Evolutionary conservation across 2,888 invertebrate genomes (phyloP).

Genomic region (Craniophora ligustri): DNA sequence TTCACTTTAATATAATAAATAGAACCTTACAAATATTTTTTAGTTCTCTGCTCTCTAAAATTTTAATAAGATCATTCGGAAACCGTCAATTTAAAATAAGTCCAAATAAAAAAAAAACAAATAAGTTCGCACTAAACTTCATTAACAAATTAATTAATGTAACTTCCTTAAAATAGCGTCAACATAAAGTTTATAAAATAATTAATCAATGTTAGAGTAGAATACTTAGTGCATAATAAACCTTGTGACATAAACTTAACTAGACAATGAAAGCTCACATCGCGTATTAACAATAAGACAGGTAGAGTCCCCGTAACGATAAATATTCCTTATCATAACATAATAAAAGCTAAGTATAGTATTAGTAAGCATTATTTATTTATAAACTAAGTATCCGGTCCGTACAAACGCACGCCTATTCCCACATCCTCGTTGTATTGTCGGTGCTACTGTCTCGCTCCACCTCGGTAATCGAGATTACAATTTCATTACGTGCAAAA

Average conservation of each 20-base stretch:
- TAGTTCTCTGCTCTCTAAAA: too few species aligned
- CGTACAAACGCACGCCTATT: slow-evolving; percentile 49
- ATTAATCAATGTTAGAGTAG: slow-evolving; percentile 12
- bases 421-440: slow-evolving; percentile 59
- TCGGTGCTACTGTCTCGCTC: slow-evolving; percentile 52
- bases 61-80: too few species aligned
- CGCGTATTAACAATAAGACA: slow-evolving; percentile 37
- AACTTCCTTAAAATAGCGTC: background rate
- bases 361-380: slow-evolving; percentile 66
- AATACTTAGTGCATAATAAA: slow-evolving; percentile 3
- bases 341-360: slow-evolving; percentile 55
- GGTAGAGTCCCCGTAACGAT: slow-evolving; percentile 51
- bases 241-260: slow-evolving; percentile 8
- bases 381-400: slow-evolving; percentile 77
- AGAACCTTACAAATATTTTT: too few species aligned
- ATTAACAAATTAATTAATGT: background rate
- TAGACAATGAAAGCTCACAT: slow-evolving; percentile 43
- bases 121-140: background rate
- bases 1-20: too few species aligned
- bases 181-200: slow-evolving; percentile 8
- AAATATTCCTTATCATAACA: slow-evolving; percentile 59
- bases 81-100: too few species aligned
- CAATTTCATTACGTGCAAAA: slow-evolving; percentile 77
- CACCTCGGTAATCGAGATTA: slow-evolving; percentile 63
- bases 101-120: background rate